Conservation (phyloP, 92 coral and sea anemone species). For the Epizoanthus fatuus region DNA sequence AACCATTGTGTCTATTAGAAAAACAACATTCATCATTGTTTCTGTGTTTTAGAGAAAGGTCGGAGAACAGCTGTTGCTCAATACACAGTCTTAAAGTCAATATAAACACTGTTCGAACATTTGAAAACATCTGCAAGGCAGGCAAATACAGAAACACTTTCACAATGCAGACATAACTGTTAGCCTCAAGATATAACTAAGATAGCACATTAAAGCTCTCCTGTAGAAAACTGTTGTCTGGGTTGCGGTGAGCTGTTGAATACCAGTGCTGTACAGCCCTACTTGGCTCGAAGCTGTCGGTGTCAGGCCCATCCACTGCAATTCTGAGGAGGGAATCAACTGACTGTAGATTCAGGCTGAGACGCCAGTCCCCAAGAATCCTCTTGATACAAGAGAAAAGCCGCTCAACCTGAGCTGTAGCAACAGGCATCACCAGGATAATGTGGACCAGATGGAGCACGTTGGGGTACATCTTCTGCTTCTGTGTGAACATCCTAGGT, state of each 20-base stretch:
- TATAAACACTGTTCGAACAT: background rate
- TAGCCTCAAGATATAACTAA: background rate
- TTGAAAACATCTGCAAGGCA: background rate
- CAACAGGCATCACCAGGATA: conserved; percentile 28
- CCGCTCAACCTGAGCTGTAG: conserved; percentile 47
- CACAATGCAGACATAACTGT: too few species aligned
- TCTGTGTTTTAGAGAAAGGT: background rate
- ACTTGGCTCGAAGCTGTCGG: conserved; percentile 35
- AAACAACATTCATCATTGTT: background rate
- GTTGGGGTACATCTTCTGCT: conserved; percentile 2
- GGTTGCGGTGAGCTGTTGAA: conserved; percentile 15
- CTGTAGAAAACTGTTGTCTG: conserved; percentile 8
- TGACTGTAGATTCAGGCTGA: conserved; percentile 28
- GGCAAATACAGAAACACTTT: background rate
- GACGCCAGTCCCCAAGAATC: conserved; percentile 51
- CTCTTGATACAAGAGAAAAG: conserved; percentile 38
- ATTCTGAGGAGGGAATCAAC: conserved; percentile 46
- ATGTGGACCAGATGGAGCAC: conserved; percentile 17
- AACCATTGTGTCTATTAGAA: background rate
- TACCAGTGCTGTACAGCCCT: conserved; percentile 17
- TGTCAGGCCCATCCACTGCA: conserved; percentile 34
- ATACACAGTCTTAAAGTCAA: conserved; percentile 8
- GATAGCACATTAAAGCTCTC: conserved; percentile 8
- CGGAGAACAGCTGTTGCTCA: background rate
- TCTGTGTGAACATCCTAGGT: background rate